Percentiles rank a stretch among this genome's conserved stretches.
These are phyloP conservation scores for Apoda limacodes DNA, from an alignment of 2,888 invertebrate genomes.

Conservation along the genomic window DNA sequence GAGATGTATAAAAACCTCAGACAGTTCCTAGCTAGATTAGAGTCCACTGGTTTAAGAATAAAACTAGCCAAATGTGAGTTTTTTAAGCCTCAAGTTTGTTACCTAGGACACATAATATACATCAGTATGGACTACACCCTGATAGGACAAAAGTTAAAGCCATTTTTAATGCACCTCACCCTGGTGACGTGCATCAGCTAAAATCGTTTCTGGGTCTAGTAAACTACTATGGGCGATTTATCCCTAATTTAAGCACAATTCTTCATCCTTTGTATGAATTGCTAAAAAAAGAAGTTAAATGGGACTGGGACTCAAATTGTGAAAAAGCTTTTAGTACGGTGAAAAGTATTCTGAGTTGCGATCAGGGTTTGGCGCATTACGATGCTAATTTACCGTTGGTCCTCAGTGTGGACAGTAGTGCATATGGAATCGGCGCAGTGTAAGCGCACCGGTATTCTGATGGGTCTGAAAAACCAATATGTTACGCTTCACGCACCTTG, in stretches of 20 bases:
- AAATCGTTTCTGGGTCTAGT: constrained; percentile 11
- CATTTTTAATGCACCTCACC: constrained; percentile 11
- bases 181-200: constrained; percentile 13
- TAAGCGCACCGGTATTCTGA: constrained; percentile 15
- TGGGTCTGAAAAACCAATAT: constrained; percentile 20
- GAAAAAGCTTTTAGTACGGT: constrained; percentile 11
- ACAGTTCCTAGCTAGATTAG: constrained; percentile 9
- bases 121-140: constrained; percentile 11
- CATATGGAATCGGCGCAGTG: constrained; percentile 19
- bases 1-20: constrained; percentile 9
- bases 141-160: constrained; percentile 14
- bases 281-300: constrained; percentile 7
- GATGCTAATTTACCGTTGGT: constrained; percentile 13
- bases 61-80: constrained; percentile 12
- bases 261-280: constrained; percentile 8
- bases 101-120: background rate
- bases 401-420: constrained; percentile 15
- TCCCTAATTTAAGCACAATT: constrained; percentile 6
- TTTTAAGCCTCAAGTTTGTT: constrained; percentile 5
- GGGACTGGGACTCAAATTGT: constrained; percentile 5
- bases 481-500: constrained; percentile 21
- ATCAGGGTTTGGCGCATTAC: constrained; percentile 17
- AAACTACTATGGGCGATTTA: constrained; percentile 9
- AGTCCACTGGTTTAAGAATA: constrained; percentile 11
- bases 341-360: constrained; percentile 13